Conservation (phyloP, 1,140 invertebrate species). For the Tetragnatha versicolor region DNA sequence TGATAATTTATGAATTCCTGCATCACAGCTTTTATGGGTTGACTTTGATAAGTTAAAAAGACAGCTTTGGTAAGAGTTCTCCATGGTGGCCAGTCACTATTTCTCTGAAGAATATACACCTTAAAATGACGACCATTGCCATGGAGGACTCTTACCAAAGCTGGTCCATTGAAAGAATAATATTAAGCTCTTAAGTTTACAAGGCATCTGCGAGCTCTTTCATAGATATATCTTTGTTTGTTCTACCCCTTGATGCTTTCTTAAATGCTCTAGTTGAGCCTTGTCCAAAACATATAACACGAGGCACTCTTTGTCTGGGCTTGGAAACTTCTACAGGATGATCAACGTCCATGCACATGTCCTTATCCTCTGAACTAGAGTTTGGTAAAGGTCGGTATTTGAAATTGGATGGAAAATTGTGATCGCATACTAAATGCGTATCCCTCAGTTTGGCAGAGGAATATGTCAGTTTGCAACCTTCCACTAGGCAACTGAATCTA, state of each 20-base stretch:
- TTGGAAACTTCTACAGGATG: background rate
- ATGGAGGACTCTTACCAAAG: too few relatives aligned
- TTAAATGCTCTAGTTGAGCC: constrained; percentile 27
- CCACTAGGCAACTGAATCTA: constrained; percentile 18
- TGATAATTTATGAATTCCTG: too few relatives aligned
- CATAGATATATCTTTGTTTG: constrained; percentile 21
- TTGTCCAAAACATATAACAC: constrained; percentile 37
- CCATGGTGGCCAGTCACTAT: too few relatives aligned
- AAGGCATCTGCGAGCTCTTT: constrained; percentile 43
- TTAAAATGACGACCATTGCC: too few relatives aligned
- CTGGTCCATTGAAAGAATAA: background rate
- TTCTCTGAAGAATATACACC: too few relatives aligned
- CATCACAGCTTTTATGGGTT: too few relatives aligned
- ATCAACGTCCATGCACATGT: background rate
- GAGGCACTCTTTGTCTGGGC: constrained; percentile 13
- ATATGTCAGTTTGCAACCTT: constrained; percentile 8
- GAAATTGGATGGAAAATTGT: constrained; percentile 36
- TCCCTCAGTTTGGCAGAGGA: background rate
- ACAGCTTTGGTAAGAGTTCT: too few relatives aligned
- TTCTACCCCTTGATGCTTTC: background rate
- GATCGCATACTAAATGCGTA: constrained; percentile 16
- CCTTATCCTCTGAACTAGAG: constrained; percentile 6
- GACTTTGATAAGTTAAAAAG: too few relatives aligned
- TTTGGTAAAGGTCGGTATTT: constrained; percentile 2
- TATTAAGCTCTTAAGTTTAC: background rate